phyloP scores from a whole-genome alignment of 2,113 vertebrate genomes.

The Ammodytes dubius region DNA sequence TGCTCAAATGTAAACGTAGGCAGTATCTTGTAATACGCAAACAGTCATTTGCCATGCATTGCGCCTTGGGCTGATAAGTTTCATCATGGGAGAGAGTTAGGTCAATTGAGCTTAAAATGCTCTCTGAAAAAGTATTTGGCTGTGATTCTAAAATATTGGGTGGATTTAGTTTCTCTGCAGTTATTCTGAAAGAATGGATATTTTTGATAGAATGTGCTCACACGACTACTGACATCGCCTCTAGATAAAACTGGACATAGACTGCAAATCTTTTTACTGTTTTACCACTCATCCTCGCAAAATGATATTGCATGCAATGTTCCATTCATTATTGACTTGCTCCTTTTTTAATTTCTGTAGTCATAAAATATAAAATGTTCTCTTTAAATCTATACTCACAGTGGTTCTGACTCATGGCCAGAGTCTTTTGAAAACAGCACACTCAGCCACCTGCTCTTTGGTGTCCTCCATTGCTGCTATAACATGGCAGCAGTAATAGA shows the following conservation, averaged over 20 bases:
- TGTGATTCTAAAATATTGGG: background rate
- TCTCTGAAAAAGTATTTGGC: conserved; percentile 14
- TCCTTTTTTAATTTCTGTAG: conserved; percentile 1
- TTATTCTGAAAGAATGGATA: background rate
- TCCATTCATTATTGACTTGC: background rate
- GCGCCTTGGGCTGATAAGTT: conserved; percentile 32
- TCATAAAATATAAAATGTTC: conserved; percentile 19
- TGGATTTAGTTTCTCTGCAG: background rate
- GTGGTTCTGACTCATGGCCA: conserved; percentile 23
- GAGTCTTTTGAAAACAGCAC: conserved; percentile 44
- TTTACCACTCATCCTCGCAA: background rate
- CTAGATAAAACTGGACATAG: background rate
- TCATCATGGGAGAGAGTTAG: conserved; percentile 31
- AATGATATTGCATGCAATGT: background rate
- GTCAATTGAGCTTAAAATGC: conserved; percentile 32
- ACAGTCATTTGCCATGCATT: conserved; percentile 26
- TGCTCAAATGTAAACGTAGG: conserved; percentile 45
- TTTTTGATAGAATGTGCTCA: conserved; percentile 1
- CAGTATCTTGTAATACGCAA: conserved; percentile 41
- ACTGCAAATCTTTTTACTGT: background rate
- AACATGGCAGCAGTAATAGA: conserved; percentile 69
- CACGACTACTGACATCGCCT: background rate
- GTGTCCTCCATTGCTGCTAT: conserved; percentile 52
- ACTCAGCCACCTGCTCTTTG: conserved; percentile 53
- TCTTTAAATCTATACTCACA: conserved; percentile 17